phyloP scores from a whole-genome alignment of 2,888 invertebrate genomes.

The Hirtodrosophila histrioides region DNA sequence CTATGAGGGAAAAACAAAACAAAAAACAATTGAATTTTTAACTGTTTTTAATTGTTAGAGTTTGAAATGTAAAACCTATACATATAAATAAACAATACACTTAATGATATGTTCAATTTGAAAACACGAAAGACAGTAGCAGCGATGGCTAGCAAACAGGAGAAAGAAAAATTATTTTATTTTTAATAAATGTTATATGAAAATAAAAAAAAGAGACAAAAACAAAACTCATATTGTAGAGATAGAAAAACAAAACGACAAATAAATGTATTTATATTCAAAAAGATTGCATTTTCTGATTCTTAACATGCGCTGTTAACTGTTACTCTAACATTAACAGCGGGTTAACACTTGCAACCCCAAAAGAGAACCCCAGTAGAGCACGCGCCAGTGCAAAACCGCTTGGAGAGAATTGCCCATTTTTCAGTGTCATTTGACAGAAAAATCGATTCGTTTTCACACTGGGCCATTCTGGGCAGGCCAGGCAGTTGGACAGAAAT shows the following conservation, averaged over 20 bases:
- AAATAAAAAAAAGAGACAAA: conserved; percentile 61
- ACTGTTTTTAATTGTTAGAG: conserved; percentile 81
- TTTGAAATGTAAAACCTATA: conserved; percentile 66
- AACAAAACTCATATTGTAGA: conserved; percentile 72
- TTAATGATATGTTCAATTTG: conserved; percentile 72
- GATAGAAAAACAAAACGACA: conserved; percentile 75
- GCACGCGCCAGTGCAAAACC: conserved; percentile 6
- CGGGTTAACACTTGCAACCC: conserved; percentile 53
- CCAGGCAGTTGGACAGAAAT: conserved; percentile 74
- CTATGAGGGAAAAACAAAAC: conserved; percentile 48
- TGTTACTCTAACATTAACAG: conserved; percentile 27
- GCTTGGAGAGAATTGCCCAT: conserved; percentile 66
- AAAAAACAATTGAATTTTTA: conserved; percentile 69
- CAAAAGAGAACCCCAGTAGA: conserved; percentile 26
- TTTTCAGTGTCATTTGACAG: conserved; percentile 79
- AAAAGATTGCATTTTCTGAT: conserved; percentile 44
- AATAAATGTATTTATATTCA: conserved; percentile 82
- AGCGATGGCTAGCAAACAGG: conserved; percentile 46
- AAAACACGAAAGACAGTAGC: conserved; percentile 61
- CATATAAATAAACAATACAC: conserved; percentile 56
- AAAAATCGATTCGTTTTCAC: conserved; percentile 82
- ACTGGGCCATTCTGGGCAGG: conserved; percentile 72
- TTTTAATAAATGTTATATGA: conserved; percentile 76
- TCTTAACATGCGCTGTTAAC: conserved; percentile 1
- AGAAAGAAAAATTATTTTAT: conserved; percentile 69